Conservation (phyloP, 2,113 vertebrate species). For the Tenrec ecaudatus region DNA sequence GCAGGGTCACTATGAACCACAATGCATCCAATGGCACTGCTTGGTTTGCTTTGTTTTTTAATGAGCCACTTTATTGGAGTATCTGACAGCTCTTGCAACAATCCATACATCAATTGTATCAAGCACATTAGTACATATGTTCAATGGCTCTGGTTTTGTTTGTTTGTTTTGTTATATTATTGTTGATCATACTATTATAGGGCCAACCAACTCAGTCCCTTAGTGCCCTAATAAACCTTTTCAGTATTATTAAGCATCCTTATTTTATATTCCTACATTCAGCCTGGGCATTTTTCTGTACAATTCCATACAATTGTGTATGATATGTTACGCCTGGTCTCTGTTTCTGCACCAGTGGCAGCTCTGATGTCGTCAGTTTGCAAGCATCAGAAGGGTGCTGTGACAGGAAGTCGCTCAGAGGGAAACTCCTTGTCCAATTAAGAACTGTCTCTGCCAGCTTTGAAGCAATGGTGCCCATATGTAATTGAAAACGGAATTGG, state of each 20-base stretch:
- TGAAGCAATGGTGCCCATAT: background rate
- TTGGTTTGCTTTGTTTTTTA: too few species aligned
- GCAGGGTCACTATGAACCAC: too few species aligned
- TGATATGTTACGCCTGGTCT: background rate
- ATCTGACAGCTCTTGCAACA: too few species aligned
- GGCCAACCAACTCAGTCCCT: background rate
- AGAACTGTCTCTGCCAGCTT: background rate
- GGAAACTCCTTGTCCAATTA: background rate
- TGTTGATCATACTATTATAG: background rate
- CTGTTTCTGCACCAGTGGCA: background rate
- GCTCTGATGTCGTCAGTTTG: background rate
- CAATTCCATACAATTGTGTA: background rate
- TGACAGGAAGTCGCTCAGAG: background rate
- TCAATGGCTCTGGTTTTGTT: too few species aligned
- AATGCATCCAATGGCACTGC: too few species aligned
- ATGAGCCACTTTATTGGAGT: too few species aligned
- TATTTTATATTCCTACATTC: slow-evolving; percentile 34
- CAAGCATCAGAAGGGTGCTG: background rate
- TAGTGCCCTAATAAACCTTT: background rate
- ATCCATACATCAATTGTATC: too few species aligned
- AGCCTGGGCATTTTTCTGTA: slow-evolving; percentile 23
- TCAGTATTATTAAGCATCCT: background rate
- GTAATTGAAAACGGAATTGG: background rate
- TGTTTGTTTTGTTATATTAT: too few species aligned
- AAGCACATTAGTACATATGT: too few species aligned